Evolutionary conservation across 2,797 vertebrate genomes (phyloP), one percentile per base, ranked within the genome.

Genomic region (Aselliscus stoliczkanus): DNA sequence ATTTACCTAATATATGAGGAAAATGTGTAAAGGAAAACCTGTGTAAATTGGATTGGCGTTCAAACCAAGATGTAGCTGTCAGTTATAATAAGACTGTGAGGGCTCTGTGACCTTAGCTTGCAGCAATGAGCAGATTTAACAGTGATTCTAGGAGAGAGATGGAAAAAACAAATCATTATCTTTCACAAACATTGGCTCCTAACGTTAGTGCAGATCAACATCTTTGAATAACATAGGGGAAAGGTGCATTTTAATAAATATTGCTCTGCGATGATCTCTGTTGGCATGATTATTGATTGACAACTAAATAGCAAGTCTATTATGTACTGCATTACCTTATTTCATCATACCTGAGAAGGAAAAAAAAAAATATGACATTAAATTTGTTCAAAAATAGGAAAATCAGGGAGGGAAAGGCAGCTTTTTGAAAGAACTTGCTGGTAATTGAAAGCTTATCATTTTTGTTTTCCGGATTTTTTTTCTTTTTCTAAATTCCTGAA

Each of bases 1-100:
- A 95, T 96, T 97, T 92, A 96, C n/a, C 80, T 92, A 97, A 62
- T 92, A 93, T 88, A 56, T 83, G 86, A 98, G 96, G 95, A 97
- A 97, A 97, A 96, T 69, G 65, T 96, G 83, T 54, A 91, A 94
- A 95, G 88, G 14, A 96, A 98, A 98, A 85, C 60, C 54, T 29
- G 62, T 93, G 47, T 93, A 94, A 90, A 80, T 96, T 80, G 58
- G 76, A 1, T 88, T 65, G 90, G 72, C 93, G 50, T 90, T 96
- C 84, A 93, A 96, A 50, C 3, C 42, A 88, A 86, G 85, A 97
- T 87, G 90, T 72, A 96, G 62, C 44, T 96, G 88, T 92, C 93
- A 97, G 96, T 96, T 60, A 44, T 76, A 93, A 94, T 93, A 95
- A 94, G 84, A 73, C 94, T 92, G 12, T 56, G 67, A 96, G 75